Evolutionary conservation across 2,888 invertebrate species (phyloP), one percentile per base, ranked within the genome.

Genomic region (Coelopa pilipes): DNA sequence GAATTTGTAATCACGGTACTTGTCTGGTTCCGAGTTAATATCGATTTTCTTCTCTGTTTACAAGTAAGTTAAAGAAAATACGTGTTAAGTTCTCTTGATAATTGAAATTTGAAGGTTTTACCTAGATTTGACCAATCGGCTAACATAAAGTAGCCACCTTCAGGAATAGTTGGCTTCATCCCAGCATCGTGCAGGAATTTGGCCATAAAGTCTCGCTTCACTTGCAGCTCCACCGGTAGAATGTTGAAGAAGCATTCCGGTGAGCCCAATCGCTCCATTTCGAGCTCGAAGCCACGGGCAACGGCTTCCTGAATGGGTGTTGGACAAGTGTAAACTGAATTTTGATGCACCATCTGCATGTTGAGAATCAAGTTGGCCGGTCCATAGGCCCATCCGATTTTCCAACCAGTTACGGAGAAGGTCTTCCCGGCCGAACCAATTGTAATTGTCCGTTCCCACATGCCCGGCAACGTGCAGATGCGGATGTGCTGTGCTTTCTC

Each of bases 381-480:
- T 0, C 95, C 98, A 86, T 98, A 95, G 0, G 96, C 96, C 99
- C 99, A 99, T 70, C 99, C 99, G 3, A 92, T 91, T 90, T 95
- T 98, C 97, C 97, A 97, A 4, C 99, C 99, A 0, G 99, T 99
- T 15, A 97, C 96, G 71, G 97, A 97, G 89, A 99, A 98, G 0
- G 97, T 96, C 90, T 99, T 99, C 0, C 99, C 99, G 0, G 98
- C 99, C 24, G 98, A 98, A 0, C 99, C 98, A 77, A 99, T 92
- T 0, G 99, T 98, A 50, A 99, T 92, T 0, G 99, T 99, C 34
- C 98, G 91, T 78, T 99, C 97, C 94, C 97, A 99, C 99, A 99
- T 99, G 17, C 89, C 97, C 0, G 98, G 98, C 10, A 99, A 87
- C 0, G 96, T 93, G 95, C 98, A 97, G 75, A 99, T 98, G 85